Conservation (phyloP, 2,888 invertebrate species). For the Brachynemurus nebulosus region DNA sequence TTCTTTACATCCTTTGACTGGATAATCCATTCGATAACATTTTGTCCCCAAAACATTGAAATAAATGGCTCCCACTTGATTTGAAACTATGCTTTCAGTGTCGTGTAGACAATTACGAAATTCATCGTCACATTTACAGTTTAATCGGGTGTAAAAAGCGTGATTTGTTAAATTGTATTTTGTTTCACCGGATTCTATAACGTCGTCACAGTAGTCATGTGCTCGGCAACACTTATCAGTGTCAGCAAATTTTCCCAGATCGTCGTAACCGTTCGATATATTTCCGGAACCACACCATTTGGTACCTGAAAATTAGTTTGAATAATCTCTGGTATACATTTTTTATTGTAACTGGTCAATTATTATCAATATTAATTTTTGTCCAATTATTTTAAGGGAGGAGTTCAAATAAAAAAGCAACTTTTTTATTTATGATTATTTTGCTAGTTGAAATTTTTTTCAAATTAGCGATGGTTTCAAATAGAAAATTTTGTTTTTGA, state of each 20-base stretch:
- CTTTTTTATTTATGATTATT: no score
- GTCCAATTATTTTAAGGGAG: no score
- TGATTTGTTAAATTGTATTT: slow-evolving; percentile 27
- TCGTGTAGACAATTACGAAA: slow-evolving; percentile 36
- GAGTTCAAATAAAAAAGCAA: no score
- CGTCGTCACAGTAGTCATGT: slow-evolving; percentile 54
- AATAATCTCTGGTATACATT: background rate
- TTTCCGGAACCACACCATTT: slow-evolving; percentile 72
- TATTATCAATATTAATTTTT: no score
- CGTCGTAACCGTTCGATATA: slow-evolving; percentile 43
- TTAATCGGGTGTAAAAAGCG: slow-evolving; percentile 31
- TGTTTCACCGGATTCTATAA: slow-evolving; percentile 31
- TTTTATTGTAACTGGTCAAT: background rate
- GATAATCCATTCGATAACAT: slow-evolving; percentile 45
- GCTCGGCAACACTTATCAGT: slow-evolving; percentile 60
- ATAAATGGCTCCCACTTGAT: slow-evolving; percentile 37
- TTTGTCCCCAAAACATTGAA: slow-evolving; percentile 41
- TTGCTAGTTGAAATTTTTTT: no score
- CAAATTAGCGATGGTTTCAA: no score
- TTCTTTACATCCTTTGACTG: slow-evolving; percentile 35
- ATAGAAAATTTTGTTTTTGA: no score
- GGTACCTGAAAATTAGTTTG: slow-evolving; percentile 38
- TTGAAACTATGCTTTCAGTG: slow-evolving; percentile 28
- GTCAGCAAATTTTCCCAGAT: slow-evolving; percentile 44
- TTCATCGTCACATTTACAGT: slow-evolving; percentile 39